A percentile compares a stretch with the other conserved stretches of the same genome.
Evolutionary conservation across 2,888 invertebrate species (phyloP).

Genomic region (Conus canariensis): DNA sequence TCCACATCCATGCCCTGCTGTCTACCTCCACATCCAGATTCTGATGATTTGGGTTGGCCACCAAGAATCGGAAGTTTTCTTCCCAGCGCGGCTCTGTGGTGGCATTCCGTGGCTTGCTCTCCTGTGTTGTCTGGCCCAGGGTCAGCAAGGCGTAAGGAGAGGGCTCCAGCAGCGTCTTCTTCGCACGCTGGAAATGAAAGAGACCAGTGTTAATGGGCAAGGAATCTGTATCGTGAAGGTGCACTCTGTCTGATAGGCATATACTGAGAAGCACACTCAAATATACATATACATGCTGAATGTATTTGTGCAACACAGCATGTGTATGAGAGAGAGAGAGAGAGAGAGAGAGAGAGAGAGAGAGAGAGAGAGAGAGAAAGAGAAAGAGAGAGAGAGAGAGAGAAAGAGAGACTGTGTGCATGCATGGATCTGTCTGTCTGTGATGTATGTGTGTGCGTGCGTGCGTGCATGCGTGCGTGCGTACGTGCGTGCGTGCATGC

Average conservation of each 20-base stretch:
- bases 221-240: not conserved
- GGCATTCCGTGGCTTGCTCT: slow-evolving; percentile 78
- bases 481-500: too few species aligned
- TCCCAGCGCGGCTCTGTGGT: slow-evolving; percentile 96
- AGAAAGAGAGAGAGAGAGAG: too few species aligned
- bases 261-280: not conserved
- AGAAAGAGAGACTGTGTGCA: too few species aligned
- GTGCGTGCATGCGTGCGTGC: too few species aligned
- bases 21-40: slow-evolving; percentile 89
- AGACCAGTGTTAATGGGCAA: not conserved
- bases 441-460: too few species aligned
- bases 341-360: too few species aligned
- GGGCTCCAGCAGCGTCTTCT: slow-evolving; percentile 82
- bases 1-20: too few species aligned
- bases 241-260: not conserved
- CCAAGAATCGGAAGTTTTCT: slow-evolving; percentile 94
- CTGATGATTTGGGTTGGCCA: slow-evolving; percentile 94
- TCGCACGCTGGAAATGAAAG: slow-evolving; percentile 67
- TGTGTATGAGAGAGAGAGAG: too few species aligned
- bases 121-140: slow-evolving; percentile 82
- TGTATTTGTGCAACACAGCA: too few species aligned
- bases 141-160: slow-evolving; percentile 90
- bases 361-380: too few species aligned
- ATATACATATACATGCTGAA: not conserved
- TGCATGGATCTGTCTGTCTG: too few species aligned